phyloP scores from a whole-genome alignment of 1,140 invertebrate species.

The Drosophila persimilis region DNA sequence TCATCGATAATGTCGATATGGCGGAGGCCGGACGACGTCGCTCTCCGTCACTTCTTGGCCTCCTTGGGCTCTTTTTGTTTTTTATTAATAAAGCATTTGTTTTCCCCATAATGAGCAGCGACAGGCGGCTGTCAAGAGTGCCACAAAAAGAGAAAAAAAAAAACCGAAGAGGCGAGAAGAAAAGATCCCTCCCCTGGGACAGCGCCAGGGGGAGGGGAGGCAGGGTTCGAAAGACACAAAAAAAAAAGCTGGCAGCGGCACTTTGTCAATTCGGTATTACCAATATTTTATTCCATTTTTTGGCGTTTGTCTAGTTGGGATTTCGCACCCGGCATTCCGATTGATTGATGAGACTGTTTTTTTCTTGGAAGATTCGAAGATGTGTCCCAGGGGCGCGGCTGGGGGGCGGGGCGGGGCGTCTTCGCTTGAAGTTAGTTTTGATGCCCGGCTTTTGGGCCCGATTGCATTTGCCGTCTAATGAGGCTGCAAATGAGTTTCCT shows the following conservation, averaged over 20 bases:
- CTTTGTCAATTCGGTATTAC: constrained; percentile 78
- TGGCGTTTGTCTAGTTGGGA: constrained; percentile 29
- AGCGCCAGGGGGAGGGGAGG: not conserved
- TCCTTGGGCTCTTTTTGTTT: constrained; percentile 23
- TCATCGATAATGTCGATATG: constrained; percentile 75
- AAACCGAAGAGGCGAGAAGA: not conserved
- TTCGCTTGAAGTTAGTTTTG: not conserved
- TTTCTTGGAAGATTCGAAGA: constrained; percentile 1
- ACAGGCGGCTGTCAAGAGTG: constrained; percentile 71
- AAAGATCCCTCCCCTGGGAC: constrained; percentile 55
- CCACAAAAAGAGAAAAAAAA: constrained; percentile 1
- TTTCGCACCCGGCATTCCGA: constrained; percentile 4
- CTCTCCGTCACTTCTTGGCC: constrained; percentile 63
- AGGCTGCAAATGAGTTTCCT: constrained; percentile 56
- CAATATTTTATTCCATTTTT: constrained; percentile 61
- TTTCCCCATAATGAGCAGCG: constrained; percentile 75
- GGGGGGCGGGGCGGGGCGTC: not conserved
- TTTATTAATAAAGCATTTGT: constrained; percentile 79
- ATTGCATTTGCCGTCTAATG: constrained; percentile 55
- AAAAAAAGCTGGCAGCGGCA: constrained; percentile 57
- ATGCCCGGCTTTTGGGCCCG: not conserved
- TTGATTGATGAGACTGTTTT: constrained; percentile 58
- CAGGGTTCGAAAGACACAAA: constrained; percentile 4
- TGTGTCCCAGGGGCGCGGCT: not conserved
- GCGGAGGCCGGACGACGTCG: not conserved